Evolutionary conservation across 2,797 vertebrate genomes (phyloP), one percentile per base, ranked within the genome.

Genomic region (Rhynchotus rufescens): DNA sequence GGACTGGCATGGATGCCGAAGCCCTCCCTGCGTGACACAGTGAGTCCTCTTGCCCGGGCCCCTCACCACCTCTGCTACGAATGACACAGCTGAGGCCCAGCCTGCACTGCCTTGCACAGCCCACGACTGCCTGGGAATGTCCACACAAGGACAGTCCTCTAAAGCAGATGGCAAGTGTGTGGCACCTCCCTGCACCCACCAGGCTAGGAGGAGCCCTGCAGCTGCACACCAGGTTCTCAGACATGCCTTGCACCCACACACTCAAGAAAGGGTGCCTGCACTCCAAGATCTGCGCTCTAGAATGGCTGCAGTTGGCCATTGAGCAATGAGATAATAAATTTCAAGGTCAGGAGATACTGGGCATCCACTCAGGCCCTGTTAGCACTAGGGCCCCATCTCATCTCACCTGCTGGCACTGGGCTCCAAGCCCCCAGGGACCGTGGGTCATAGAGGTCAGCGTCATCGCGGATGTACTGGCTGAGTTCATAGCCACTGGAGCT

Each of bases 401-500:
- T 5, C 36, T 36, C 36, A 98, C 98, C 98, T 88, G 90, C 76
- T 56, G 93, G 95, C 59, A 78, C 45, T 5, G 89, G 56, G 8
- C 86, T 97, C 97, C 98, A 97, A 23, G 59, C 32, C 17, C 62
- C 84, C 1, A 79, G 80, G 6, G 89, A 56, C 10, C 2, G 15
- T 2, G 95, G 44, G n/a, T 97, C 93, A 0, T n/a, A 84, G 11
- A 54, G 65, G 32, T 98, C 98, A 0, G 93, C 86, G 52, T 91
- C 92, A 0, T 98, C 98, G 1, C 57, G 89, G 56, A 99, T 98
- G 96, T 99, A 99, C 97, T 98, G 98, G 92, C 99, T 99, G 80
- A 99, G 98, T 88, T 99, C 99, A 0, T 97, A 98, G 96, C 98
- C 97, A 52, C 99, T 99, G 90, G 98, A 98, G 34, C 98, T 99